These are phyloP conservation scores for Pygmarrhopalites habei DNA, from an alignment of 1,140 invertebrate species.

Conservation along the genomic window DNA sequence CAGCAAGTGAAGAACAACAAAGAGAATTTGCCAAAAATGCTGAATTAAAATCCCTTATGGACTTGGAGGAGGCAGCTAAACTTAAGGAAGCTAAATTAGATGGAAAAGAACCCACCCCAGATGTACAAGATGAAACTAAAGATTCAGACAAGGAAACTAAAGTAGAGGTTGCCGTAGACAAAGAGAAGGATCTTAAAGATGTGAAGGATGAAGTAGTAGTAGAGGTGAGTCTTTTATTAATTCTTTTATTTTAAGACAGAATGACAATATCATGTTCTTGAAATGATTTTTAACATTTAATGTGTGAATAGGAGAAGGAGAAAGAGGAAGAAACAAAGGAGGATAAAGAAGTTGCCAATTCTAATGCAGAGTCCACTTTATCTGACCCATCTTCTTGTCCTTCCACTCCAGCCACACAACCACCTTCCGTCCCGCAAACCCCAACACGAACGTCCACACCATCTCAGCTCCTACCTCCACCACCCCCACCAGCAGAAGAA, in stretches of 20 bases:
- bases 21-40: constrained; percentile 30
- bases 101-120: constrained; percentile 37
- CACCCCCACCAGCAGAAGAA: constrained; percentile 1
- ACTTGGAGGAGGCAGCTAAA: constrained; percentile 37
- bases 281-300: no score
- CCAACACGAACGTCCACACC: neutral
- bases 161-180: constrained; percentile 1
- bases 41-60: constrained; percentile 26
- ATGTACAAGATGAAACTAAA: constrained; percentile 50
- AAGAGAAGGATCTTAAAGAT: no score
- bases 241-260: no score
- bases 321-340: neutral
- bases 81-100: constrained; percentile 38
- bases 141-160: constrained; percentile 60
- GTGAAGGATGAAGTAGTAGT: no score
- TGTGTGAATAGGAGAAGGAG: no score
- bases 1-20: constrained; percentile 40
- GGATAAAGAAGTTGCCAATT: neutral
- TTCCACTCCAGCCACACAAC: neutral
- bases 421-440: neutral
- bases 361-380: neutral
- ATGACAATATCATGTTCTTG: no score
- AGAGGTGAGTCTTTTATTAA: no score
- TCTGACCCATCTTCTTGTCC: neutral
- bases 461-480: neutral